These are phyloP conservation scores for Stramonita haemastoma DNA, from an alignment of 2,888 invertebrate species.

Conservation along the genomic window DNA sequence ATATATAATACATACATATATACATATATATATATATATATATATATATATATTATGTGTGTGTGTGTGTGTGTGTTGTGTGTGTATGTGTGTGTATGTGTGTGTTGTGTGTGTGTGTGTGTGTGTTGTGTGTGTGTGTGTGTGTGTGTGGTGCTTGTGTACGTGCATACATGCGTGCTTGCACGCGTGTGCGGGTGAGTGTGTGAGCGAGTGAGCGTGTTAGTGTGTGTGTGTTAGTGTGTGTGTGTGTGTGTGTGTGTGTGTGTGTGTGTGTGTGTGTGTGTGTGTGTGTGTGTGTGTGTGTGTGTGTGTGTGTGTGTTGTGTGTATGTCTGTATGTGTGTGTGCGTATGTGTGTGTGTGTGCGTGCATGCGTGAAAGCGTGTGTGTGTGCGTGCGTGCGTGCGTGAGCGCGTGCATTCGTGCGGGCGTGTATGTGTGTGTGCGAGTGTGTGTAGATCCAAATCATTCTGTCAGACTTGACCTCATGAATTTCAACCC, in stretches of 20 bases:
- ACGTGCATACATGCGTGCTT: not conserved
- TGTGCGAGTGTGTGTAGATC: not conserved
- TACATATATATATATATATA: no score
- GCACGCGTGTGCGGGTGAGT: not conserved
- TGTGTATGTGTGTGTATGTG: not conserved
- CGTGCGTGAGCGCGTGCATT: not conserved
- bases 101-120: constrained; percentile 23
- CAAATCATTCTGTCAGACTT: no score
- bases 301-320: not conserved
- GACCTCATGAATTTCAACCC: no score
- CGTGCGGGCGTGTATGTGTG: not conserved
- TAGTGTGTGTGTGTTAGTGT: not conserved
- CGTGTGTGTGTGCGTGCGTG: not conserved
- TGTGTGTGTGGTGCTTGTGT: constrained; percentile 5
- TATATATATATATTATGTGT: not conserved
- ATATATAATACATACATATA: no score
- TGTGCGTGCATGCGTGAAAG: not conserved
- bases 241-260: not conserved
- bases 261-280: not conserved
- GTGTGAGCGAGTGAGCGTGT: not conserved
- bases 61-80: not conserved
- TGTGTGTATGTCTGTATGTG: no score
- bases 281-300: not conserved
- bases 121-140: constrained; percentile 21
- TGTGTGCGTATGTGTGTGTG: not conserved